phyloP scores from a whole-genome alignment of 1,140 invertebrate species.

The Popillia japonica region DNA sequence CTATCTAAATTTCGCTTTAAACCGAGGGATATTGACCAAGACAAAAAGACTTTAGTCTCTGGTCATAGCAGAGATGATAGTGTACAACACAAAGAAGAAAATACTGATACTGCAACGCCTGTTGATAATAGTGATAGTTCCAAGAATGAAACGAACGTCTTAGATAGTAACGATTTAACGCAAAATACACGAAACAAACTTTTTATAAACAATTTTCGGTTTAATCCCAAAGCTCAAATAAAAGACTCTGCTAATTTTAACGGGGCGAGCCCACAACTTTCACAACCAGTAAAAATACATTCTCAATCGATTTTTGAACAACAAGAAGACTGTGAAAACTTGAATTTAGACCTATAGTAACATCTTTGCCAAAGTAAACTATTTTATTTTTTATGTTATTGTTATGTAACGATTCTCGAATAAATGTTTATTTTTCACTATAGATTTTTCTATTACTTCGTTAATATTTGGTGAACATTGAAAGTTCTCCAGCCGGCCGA shows the following conservation, averaged over 20 bases:
- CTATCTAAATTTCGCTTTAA: constrained; percentile 13
- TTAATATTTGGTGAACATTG: too few species aligned
- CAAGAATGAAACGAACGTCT: not conserved
- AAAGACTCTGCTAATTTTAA: not conserved
- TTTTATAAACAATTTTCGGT: constrained; percentile 8
- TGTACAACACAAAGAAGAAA: not conserved
- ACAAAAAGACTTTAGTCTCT: not conserved
- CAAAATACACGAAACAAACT: constrained; percentile 11
- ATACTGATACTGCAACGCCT: not conserved
- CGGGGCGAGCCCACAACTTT: not conserved
- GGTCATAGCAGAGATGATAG: not conserved
- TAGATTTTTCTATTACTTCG: too few species aligned
- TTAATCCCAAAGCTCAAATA: not conserved
- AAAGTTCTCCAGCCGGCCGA: too few species aligned
- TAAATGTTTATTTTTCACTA: too few species aligned
- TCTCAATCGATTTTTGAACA: not conserved
- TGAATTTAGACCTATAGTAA: not conserved
- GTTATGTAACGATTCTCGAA: too few species aligned
- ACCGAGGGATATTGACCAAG: not conserved
- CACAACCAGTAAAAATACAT: not conserved
- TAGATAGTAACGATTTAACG: not conserved
- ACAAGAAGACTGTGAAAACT: constrained; percentile 25
- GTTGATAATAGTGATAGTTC: not conserved
- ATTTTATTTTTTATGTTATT: too few species aligned
- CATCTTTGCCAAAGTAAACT: not conserved